These are phyloP conservation scores for Adelognathus sp. DNA, from an alignment of 2,888 invertebrate genomes.

Conservation along the genomic window DNA sequence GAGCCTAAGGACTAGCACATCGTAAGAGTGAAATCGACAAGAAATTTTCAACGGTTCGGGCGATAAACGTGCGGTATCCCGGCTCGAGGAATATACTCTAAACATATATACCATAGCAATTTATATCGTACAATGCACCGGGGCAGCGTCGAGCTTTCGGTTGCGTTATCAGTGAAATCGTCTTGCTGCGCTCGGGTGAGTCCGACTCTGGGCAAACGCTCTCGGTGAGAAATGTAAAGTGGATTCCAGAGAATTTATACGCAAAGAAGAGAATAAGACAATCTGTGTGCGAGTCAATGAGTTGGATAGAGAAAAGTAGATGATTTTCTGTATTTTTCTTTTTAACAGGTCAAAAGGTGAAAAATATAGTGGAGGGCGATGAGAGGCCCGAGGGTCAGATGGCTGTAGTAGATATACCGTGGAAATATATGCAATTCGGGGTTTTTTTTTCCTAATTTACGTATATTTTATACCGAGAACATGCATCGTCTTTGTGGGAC, in stretches of 20 bases:
- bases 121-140: constrained; percentile 48
- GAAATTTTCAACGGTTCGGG: background rate
- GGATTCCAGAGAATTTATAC: constrained; percentile 19
- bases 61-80: background rate
- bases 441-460: background rate
- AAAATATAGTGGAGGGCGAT: background rate
- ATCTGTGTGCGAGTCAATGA: background rate
- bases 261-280: background rate
- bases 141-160: constrained; percentile 50
- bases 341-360: background rate
- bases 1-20: background rate
- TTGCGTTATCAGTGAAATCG: constrained; percentile 65
- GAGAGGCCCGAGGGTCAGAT: constrained; percentile 5
- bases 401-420: background rate
- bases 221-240: constrained; percentile 16
- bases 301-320: background rate
- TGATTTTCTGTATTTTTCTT: background rate
- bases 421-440: no score
- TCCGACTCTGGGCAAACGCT: constrained; percentile 39
- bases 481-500: background rate
- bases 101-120: constrained; percentile 13
- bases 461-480: background rate
- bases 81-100: background rate
- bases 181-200: constrained; percentile 57
- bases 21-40: background rate